A percentile compares a stretch with the other conserved stretches of the same genome.
These are phyloP conservation scores for Hydractinia symbiolongicarpus DNA, from an alignment of 30 jellyfish, hydroid and myxozoan genomes.

Conservation along the genomic window DNA sequence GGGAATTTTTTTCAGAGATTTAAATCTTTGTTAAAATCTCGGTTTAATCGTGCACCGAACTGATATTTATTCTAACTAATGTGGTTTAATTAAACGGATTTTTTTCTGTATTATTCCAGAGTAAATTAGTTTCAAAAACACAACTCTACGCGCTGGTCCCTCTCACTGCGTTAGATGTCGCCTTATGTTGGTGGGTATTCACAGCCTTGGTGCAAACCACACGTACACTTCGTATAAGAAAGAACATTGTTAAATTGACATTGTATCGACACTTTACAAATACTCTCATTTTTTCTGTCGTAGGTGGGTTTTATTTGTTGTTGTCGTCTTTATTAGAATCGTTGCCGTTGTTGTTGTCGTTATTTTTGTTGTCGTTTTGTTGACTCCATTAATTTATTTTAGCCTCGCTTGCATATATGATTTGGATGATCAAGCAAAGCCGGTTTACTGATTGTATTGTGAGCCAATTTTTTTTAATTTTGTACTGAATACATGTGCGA, in stretches of 20 bases:
- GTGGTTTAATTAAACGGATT: too few species aligned
- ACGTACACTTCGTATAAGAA: slow-evolving; percentile 73
- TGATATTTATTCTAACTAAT: too few species aligned
- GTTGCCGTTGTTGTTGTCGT: too few species aligned
- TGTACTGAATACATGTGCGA: neutral
- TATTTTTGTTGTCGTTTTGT: too few species aligned
- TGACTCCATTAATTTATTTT: neutral
- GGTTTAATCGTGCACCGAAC: too few species aligned
- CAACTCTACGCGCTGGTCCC: slow-evolving; percentile 79
- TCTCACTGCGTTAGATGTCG: slow-evolving; percentile 58
- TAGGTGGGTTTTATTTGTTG: slow-evolving; percentile 35
- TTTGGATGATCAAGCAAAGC: slow-evolving; percentile 58
- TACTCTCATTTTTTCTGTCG: slow-evolving; percentile 76
- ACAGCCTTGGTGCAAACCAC: slow-evolving; percentile 92
- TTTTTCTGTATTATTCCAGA: too few species aligned
- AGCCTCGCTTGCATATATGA: slow-evolving; percentile 79
- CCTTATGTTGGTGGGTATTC: slow-evolving; percentile 90
- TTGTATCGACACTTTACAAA: slow-evolving; percentile 87
- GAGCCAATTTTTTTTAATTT: neutral
- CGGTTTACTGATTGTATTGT: slow-evolving; percentile 64
- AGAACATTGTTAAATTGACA: slow-evolving; percentile 64
- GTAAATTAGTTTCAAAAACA: neutral
- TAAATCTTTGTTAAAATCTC: too few species aligned
- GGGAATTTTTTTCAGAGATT: too few species aligned
- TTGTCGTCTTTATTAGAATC: too few species aligned